These are phyloP conservation scores for Adelges cooleyi DNA, from an alignment of 1,140 invertebrate species.

Conservation along the genomic window DNA sequence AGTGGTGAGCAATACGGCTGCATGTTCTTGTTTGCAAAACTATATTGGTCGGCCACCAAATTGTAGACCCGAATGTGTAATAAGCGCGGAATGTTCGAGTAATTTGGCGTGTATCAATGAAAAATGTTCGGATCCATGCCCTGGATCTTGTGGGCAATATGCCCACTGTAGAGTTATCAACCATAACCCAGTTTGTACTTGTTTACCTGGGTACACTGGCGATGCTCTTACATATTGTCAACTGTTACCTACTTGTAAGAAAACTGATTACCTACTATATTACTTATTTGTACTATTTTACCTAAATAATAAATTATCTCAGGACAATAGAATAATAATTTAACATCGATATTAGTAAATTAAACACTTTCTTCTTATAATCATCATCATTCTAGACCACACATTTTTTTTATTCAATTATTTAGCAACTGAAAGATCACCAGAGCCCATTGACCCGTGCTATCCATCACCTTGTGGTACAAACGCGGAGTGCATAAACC, in stretches of 20 bases:
- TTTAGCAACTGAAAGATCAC: slow-evolving; percentile 36
- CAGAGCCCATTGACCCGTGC: slow-evolving; percentile 35
- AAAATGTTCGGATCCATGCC: slow-evolving; percentile 45
- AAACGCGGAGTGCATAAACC: slow-evolving; percentile 40
- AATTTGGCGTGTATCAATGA: slow-evolving; percentile 43
- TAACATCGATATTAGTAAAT: neutral
- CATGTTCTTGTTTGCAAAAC: slow-evolving; percentile 44
- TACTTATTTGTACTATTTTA: no score
- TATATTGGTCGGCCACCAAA: slow-evolving; percentile 46
- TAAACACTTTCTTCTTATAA: neutral
- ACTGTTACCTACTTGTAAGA: slow-evolving; percentile 31
- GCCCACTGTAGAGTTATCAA: slow-evolving; percentile 46
- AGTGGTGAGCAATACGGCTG: slow-evolving; percentile 39
- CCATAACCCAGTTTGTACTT: slow-evolving; percentile 47
- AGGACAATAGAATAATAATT: neutral
- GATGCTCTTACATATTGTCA: slow-evolving; percentile 40
- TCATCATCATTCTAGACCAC: slow-evolving; percentile 1
- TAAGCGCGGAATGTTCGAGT: slow-evolving; percentile 43
- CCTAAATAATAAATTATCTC: neutral
- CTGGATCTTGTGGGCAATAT: slow-evolving; percentile 44
- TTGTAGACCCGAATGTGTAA: slow-evolving; percentile 44
- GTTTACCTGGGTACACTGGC: slow-evolving; percentile 45
- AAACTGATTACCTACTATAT: slow-evolving; percentile 6
- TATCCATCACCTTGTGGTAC: slow-evolving; percentile 40
- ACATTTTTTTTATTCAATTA: slow-evolving; percentile 30